Base-by-base conservation (phyloP, 2,797 vertebrate genomes). In the Bradypus variegatus region DNA sequence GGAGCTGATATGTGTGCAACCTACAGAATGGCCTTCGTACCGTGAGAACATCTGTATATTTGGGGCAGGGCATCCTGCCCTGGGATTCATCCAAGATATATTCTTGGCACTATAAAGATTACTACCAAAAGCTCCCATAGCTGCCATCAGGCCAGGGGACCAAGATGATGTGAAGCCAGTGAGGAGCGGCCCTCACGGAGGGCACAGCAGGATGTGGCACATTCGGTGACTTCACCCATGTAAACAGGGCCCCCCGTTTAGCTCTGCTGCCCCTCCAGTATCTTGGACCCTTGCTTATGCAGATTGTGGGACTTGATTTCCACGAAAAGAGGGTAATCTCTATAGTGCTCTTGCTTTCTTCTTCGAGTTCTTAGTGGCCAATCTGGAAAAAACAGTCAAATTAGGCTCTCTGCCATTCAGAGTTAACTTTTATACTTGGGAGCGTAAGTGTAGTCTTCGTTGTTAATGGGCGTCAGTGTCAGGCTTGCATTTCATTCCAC, bases 141-240 rank as follows among this genome's bases (percentile, higher is more conserved):
- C 65, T 13, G 0, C 36, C 13, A 0, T 60, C 64, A 73, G 55
- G 86, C 65, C 21, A 9, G 45, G 80, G 79, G 88, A 89, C 91
- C 85, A 80, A 50, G 15, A 15, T 58, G 14, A 62, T 19, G 6
- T 50, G 58, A 70, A 89, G 48, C 89, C 81, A 29, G 15, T 11
- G 16, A 65, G 45, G 55, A 88, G 1, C 1, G 2, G 53, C n/a
- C 64, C 48, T 60, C 21, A 1, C 16, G 14, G 45, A 41, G 77
- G 69, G 33, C 64, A 5, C 41, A 14, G n/a, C 53, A 1, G 0
- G 77, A 45, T 11, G 23, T 84, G 45, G 55, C 53, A 4, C 5
- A 2, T 19, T 36, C 6, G 1, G 3, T 6, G 10, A 2, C 0
- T 58, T 38, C 45, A 33, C 9, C 13, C 60, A 2, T 1, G n/a